Evolutionary conservation across 2,888 invertebrate species (phyloP).

Genomic region (Limnephilus auricula): DNA sequence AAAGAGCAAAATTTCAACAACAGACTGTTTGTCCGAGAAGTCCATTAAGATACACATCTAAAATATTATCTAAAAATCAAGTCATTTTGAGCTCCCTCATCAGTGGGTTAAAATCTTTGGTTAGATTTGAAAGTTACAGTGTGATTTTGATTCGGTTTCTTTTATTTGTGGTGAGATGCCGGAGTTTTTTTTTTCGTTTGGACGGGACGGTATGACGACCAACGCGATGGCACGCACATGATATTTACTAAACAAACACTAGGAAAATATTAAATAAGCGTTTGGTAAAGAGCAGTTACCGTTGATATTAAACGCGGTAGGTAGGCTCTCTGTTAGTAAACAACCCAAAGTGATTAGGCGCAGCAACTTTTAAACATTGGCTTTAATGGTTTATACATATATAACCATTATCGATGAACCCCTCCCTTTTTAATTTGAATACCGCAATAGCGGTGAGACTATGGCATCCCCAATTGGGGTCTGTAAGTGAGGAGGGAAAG

Average conservation of each 20-base stretch:
- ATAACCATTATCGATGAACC: not conserved
- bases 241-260: slow-evolving; percentile 29
- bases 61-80: not conserved
- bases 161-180: not conserved
- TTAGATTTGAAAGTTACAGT: not conserved
- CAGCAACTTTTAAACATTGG: not conserved
- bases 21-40: slow-evolving; percentile 32
- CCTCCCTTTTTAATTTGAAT: no score
- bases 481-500: no score
- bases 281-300: slow-evolving; percentile 26
- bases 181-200: not conserved
- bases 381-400: not conserved
- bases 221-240: slow-evolving; percentile 53
- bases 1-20: slow-evolving; percentile 29
- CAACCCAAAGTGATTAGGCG: not conserved
- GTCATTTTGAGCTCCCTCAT: not conserved
- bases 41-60: slow-evolving; percentile 20
- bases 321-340: slow-evolving; percentile 2
- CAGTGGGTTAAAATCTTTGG: not conserved
- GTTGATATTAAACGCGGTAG: not conserved
- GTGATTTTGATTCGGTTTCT: not conserved
- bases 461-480: no score
- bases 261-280: slow-evolving; percentile 54
- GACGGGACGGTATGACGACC: slow-evolving; percentile 31
- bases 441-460: no score